Base-by-base conservation (phyloP, 2,888 invertebrate species). In the Peribatodes rhomboidaria region DNA sequence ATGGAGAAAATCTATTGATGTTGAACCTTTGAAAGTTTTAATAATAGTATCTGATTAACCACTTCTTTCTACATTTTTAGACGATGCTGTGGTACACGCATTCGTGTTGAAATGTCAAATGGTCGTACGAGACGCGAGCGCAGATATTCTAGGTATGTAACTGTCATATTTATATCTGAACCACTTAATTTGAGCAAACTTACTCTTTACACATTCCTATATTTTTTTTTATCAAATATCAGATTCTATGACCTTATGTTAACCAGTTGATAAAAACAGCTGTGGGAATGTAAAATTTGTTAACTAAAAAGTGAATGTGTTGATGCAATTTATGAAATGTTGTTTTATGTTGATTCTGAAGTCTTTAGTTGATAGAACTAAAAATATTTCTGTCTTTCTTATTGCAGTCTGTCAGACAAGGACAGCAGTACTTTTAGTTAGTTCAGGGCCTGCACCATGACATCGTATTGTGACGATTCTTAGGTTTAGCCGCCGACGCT, bases 81-180 rank as follows among this genome's bases (percentile, higher is more conserved):
- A 67, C 96, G 97, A 55, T 97, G 97, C 90, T 98, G 98, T 90
- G 98, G 98, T 10, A 97, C 97, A 31, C 95, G 98, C 80, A 97
- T 98, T 57, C 95, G 98, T 68, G 98, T 98, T 14, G 98, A 98
- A 92, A 98, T 98, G 98, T 98, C 98, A 0, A 97, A 97, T 70
- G 98, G 98, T 0, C 94, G 97, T 75, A 97, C 97, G 55, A 94
- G 97, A 56, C 95, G 95, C 74, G 96, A 96, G 61, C 96, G 95
- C 63, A 95, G 95, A 70, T 90, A 88, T 69, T 82, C 82, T 27
- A 81, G 80, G 81, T 84, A 77, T 71, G 64, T 71, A 56, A 3
- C 46, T 58, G 1, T 11, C 27, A 56, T 62, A 27, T 16, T 53
- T 16, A 4, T 8, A 20, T 14, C n/a, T 20, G 33, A 35, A 18